Conservation (phyloP, 2,888 invertebrate species). For the Nemapogon koenigi region DNA sequence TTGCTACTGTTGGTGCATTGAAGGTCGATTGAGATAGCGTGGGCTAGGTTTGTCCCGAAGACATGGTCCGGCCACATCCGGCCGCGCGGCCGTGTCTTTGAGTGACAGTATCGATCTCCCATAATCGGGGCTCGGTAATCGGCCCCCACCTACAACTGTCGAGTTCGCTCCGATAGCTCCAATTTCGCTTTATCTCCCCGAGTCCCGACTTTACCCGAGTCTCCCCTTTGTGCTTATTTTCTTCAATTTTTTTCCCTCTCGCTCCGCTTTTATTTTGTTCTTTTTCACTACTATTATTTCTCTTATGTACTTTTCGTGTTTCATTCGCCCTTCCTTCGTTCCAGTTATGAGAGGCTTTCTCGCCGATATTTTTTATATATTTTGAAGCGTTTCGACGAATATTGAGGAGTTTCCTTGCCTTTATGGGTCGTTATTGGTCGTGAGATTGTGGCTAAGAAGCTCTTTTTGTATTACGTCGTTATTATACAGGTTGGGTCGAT, state of each 20-base stretch:
- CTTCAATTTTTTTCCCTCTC: slow-evolving; percentile 52
- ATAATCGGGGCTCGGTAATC: slow-evolving; percentile 44
- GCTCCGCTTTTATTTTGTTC: slow-evolving; percentile 53
- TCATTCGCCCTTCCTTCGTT: slow-evolving; percentile 24
- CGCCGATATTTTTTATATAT: slow-evolving; percentile 29
- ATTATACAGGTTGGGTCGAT: slow-evolving; percentile 26
- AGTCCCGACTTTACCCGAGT: slow-evolving; percentile 45
- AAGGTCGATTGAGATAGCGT: no score
- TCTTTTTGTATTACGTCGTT: slow-evolving; percentile 21
- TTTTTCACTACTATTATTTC: slow-evolving; percentile 51
- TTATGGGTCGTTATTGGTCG: slow-evolving; percentile 51
- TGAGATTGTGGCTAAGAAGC: slow-evolving; percentile 48
- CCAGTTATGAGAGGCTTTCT: slow-evolving; percentile 31
- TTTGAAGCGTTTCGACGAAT: background rate
- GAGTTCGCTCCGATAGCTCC: slow-evolving; percentile 59
- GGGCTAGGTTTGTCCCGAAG: no score
- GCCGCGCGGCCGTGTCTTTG: slow-evolving; percentile 21
- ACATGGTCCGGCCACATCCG: no score
- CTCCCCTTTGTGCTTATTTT: slow-evolving; percentile 61
- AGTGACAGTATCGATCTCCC: slow-evolving; percentile 60
- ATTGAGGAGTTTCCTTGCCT: slow-evolving; percentile 21
- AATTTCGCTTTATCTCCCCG: slow-evolving; percentile 62
- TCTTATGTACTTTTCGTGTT: slow-evolving; percentile 60
- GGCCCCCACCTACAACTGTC: slow-evolving; percentile 24
- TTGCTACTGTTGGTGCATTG: no score